These are phyloP conservation scores for Oenanthe oenanthe DNA, from an alignment of 2,113 vertebrate genomes.

Conservation along the genomic window DNA sequence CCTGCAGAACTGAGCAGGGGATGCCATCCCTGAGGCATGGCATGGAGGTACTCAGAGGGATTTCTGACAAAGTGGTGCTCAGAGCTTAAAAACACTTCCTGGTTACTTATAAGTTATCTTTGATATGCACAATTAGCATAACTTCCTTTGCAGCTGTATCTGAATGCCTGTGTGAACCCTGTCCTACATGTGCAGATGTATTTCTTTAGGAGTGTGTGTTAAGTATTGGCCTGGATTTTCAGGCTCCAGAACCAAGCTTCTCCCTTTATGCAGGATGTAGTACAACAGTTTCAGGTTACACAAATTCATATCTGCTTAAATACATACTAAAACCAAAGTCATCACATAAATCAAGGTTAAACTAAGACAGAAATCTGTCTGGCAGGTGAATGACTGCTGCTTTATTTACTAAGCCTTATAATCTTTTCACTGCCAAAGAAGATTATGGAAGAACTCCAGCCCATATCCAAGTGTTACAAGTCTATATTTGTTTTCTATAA, in stretches of 20 bases:
- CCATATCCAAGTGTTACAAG: conserved; percentile 47
- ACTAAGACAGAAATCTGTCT: conserved; percentile 2
- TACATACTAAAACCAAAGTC: neutral
- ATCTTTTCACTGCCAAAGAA: conserved; percentile 49
- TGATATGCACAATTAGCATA: neutral
- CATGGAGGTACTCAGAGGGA: neutral
- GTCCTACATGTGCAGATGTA: neutral
- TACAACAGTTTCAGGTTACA: neutral
- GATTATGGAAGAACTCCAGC: conserved; percentile 48
- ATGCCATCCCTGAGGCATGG: neutral
- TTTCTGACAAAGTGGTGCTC: neutral
- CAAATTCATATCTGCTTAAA: neutral
- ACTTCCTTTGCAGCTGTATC: neutral
- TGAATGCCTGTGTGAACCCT: neutral
- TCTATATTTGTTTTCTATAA: conserved; percentile 32
- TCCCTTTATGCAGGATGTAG: neutral
- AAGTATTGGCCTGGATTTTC: neutral
- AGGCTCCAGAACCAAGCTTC: neutral
- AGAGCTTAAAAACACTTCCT: neutral
- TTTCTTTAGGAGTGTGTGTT: neutral
- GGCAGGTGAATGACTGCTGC: conserved; percentile 52
- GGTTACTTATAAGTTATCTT: neutral
- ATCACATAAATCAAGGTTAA: conserved; percentile 14
- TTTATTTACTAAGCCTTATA: conserved; percentile 61
- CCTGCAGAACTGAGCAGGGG: fast-evolving